A percentile compares a stretch with the other conserved stretches of the same genome.
phyloP scores from a whole-genome alignment of 2,113 vertebrate species.

The Rhinopomastus cyanomelas region DNA sequence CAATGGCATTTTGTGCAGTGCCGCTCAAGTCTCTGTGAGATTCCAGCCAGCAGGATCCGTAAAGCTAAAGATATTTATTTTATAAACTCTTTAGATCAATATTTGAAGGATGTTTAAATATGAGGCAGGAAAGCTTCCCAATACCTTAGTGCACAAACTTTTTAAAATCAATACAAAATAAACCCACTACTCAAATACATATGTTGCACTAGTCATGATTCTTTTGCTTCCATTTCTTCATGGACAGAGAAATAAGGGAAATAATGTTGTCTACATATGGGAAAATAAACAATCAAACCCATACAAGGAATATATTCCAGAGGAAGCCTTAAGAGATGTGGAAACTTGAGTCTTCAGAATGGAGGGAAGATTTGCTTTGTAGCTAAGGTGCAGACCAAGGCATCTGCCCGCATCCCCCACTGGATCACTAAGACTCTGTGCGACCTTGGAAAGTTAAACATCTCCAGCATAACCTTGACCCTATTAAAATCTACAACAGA shows the following conservation, averaged over 20 bases:
- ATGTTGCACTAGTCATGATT: neutral
- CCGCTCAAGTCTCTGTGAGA: neutral
- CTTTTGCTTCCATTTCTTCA: neutral
- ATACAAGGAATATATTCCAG: neutral
- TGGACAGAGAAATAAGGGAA: neutral
- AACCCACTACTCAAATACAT: neutral
- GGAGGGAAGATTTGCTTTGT: neutral
- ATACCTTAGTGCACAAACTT: neutral
- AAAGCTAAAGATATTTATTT: neutral
- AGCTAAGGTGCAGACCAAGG: neutral
- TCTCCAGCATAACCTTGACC: neutral
- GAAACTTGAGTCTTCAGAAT: neutral
- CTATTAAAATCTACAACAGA: neutral
- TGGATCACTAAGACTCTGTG: neutral
- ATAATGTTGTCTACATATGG: neutral
- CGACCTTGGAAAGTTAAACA: neutral
- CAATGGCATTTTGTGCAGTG: neutral
- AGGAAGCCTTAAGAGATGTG: neutral
- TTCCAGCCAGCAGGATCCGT: neutral
- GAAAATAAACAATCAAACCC: neutral
- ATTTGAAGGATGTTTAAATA: neutral
- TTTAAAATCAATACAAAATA: neutral
- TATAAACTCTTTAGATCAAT: neutral
- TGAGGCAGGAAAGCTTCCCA: neutral
- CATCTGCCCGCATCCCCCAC: neutral